Evolutionary conservation across 2,888 invertebrate genomes (phyloP), one percentile per base, ranked within the genome.

Genomic region (Tetragonisca angustula): DNA sequence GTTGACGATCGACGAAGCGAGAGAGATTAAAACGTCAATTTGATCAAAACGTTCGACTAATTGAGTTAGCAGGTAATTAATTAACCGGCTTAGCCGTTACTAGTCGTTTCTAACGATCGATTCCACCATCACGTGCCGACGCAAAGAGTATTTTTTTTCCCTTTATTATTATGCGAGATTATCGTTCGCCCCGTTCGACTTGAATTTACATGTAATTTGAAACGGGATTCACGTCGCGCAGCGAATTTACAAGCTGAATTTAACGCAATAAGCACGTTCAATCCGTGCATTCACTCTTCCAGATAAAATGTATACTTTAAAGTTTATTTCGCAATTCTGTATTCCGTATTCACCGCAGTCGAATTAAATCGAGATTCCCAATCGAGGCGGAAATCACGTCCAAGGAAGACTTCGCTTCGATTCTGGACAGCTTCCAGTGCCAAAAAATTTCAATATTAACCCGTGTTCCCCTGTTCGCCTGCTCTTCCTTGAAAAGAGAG

Each of bases 381-480:
- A 72, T 62, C 73, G 68, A 64, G 17, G 36, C 36, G 69, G 79
- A 72, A 73, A 69, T 81, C 73, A 65, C 73, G 79, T 78, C 17
- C 61, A 65, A 62, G 68, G 62, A 72, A 56, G 67, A 68, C 68
- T 72, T 49, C 19, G 24, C 61, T 54, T 74, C 80, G 72, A 83
- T 86, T 84, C 67, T 87, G 78, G 84, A 83, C 49, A 52, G 64
- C n/a, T 65, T 83, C 78, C 87, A 86, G 65, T 17, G 2, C 15
- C 50, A 21, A 67, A 43, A 79, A 61, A 67, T 67, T 73, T 65
- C 52, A 19, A 79, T 74, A 50, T 15, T 67, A 56, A 72, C 49
- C 62, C 2, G 50, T 70, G 21, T 5, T 21, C n/a, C 62, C 2
- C 50, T 70, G 21, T 5, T 21, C n/a, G 9, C 13, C n/a, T n/a